Evolutionary conservation across 2,797 vertebrate species (phyloP).

Genomic region (Synaphobranchus kaupii): DNA sequence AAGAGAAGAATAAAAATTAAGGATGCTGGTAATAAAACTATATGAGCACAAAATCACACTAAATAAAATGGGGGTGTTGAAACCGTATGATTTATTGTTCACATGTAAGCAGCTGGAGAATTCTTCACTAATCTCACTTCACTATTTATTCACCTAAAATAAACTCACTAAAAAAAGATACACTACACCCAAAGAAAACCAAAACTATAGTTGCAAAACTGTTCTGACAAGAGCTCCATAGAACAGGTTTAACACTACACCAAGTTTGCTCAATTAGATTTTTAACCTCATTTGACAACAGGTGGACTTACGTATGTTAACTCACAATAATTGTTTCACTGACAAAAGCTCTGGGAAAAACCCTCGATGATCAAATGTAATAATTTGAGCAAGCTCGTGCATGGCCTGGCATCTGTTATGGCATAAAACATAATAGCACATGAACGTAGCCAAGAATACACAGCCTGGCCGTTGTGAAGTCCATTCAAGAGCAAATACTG

Average conservation of each 20-base stretch:
- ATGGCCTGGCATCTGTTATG: background rate
- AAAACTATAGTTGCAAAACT: background rate
- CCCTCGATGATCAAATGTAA: background rate
- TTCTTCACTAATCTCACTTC: background rate
- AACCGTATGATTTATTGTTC: background rate
- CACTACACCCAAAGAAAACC: background rate
- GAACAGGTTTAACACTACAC: background rate
- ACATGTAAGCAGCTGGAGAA: background rate
- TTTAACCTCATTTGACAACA: background rate
- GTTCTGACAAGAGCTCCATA: background rate
- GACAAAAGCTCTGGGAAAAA: background rate
- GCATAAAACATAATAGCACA: background rate
- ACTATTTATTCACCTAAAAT: background rate
- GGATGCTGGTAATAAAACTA: background rate
- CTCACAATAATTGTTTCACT: background rate
- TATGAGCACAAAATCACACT: no score
- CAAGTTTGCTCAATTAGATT: background rate
- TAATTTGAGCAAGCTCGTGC: background rate
- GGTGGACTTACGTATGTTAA: background rate
- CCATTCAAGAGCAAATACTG: background rate
- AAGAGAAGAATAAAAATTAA: background rate
- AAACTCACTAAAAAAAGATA: background rate
- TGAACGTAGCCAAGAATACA: background rate
- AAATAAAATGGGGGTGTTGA: background rate
- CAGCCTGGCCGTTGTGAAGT: background rate